Evolutionary conservation across 2,888 invertebrate species (phyloP), one percentile per base, ranked within the genome.

Genomic region (Phaonia tiefii): DNA sequence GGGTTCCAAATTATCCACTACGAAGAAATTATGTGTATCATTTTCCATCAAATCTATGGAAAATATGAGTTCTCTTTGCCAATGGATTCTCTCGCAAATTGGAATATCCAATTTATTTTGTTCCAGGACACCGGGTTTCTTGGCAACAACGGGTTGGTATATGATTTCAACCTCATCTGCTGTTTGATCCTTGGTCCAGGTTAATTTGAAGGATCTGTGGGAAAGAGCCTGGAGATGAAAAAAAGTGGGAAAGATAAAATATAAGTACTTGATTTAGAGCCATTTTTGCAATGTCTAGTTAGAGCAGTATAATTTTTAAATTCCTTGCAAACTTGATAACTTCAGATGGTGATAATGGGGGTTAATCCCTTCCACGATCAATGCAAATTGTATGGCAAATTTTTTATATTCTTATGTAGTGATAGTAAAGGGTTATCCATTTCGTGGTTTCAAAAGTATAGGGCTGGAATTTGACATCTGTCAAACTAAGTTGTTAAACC

Each of bases 1-100:
- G 0, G 95, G 94, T 78, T 93, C 91, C 17, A 96, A 90, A 58
- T 92, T 89, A 0, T 89, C 86, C 22, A 93, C 86, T 26, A 84
- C 85, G 39, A 88, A 86, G 10, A 84, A 85, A 85, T 82, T 88
- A 83, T 84, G 86, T 0, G 84, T 86, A 2, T 76, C 85, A 37
- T 86, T 86, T 0, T 79, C 78, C 0, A 11, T 15, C 0, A 89
- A 83, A 4, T 89, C 86, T n/a, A 84, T 80, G 1, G 51, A 49
- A 39, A 88, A 87, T 2, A 87, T 77, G 15, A 89, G 60, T 17
- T 85, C 80, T 8, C 88, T 86, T 44, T 85, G 80, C 90, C 90
- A 90, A 56, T 86, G 85, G 15, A 87, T 86, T 54, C 90, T 78
- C 8, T 84, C 84, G 42, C 90, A 90, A 4, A 89, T 83, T 0